Base-by-base conservation (phyloP, 92 coral and sea anemone genomes). In the Actinostola sp. region DNA sequence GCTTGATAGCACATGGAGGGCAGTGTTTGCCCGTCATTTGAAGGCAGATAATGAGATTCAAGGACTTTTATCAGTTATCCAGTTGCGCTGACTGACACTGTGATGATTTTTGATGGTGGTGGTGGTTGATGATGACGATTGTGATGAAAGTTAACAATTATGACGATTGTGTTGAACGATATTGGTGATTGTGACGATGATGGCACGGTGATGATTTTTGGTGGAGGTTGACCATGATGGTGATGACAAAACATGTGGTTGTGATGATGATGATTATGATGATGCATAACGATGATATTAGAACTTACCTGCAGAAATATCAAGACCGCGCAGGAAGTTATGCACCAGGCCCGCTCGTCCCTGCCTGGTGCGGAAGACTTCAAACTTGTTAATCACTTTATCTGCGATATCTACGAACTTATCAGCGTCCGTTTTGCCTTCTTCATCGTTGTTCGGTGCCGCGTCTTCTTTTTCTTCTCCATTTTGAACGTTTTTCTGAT, bases 261-360 rank as follows among this genome's bases (percentile, higher is more conserved):
- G n/a, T n/a, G n/a, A n/a, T n/a, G 15, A 53, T 53, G 60, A 53
- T 53, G 60, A 3, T 48, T 13, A 48, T 48, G 60, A 25, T 53
- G 29, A 53, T 11, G 19, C 36, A 12, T 44, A 38, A 2, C 21
- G 27, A 1, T 36, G 29, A 63, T 38, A 20, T 44, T 3, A 31
- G 19, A n/a, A n/a, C 68, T 62, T 25, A 75, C 81, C 72, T 34
- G 43, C 53, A 4, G 80, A 34, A 1, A 86, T 52, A 38, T 86
- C 82, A 0, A 91, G 75, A 15, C 97, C 97, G 21, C 93, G 85
- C 24, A 91, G 66, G 28, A 88, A 84, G 89, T 91, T 91, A 34
- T 91, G 93, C 12, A 91, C 79, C 70, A 87, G 79, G n/a, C 93
- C 97, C 0, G 97, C 97, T 88, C 93, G 67, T 5, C 97, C 97